Percentiles rank a stretch among this genome's conserved stretches.
Conservation (phyloP, 2,113 vertebrate genomes). For the Cyanistes caeruleus region DNA sequence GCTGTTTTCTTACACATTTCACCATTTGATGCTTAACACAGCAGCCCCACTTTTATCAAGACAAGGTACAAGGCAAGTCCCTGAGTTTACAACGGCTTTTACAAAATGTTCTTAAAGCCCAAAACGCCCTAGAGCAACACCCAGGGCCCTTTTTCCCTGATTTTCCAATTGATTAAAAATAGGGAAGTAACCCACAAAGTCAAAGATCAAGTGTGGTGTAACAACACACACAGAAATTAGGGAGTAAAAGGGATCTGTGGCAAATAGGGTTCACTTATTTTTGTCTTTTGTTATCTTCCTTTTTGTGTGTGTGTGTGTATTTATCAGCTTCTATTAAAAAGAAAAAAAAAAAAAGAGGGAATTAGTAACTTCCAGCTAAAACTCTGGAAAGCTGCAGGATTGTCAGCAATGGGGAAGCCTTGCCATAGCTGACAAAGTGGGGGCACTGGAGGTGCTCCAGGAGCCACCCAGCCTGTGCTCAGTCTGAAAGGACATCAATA, state of each 20-base stretch:
- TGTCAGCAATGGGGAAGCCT: neutral
- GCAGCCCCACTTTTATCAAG: neutral
- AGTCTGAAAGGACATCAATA: neutral
- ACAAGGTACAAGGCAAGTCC: neutral
- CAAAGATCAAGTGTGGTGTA: fast-evolving
- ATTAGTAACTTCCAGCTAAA: neutral
- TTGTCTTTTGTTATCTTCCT: neutral
- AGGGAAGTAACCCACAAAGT: neutral
- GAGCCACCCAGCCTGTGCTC: neutral
- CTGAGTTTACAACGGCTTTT: neutral
- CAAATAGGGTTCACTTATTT: neutral
- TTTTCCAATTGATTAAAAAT: neutral
- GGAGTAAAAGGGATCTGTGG: neutral
- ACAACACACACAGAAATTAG: neutral
- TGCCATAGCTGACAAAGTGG: neutral
- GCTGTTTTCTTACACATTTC: neutral
- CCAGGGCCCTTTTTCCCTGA: fast-evolving
- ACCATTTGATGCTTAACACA: neutral
- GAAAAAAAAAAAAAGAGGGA: no score
- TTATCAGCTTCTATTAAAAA: neutral
- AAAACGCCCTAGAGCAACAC: neutral
- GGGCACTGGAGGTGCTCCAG: neutral
- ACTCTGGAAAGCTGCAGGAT: neutral
- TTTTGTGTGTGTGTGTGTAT: fast-evolving
- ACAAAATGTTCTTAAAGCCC: neutral